Evolutionary conservation across 1,140 invertebrate species (phyloP).

Genomic region (Eumaeus atala): DNA sequence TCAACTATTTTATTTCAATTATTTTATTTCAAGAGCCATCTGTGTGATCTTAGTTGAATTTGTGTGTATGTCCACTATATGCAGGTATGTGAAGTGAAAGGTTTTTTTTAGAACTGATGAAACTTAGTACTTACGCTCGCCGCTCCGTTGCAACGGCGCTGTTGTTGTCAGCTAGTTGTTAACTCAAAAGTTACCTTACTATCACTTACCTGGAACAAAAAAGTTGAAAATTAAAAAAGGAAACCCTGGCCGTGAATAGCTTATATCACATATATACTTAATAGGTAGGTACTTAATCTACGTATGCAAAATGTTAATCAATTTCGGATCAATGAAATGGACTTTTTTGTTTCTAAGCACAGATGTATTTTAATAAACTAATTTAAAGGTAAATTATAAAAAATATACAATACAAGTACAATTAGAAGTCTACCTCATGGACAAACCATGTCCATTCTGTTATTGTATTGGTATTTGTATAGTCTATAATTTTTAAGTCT

Average conservation of each 20-base stretch:
- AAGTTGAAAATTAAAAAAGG: not conserved
- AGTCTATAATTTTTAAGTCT: no score
- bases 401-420: not conserved
- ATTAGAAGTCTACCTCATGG: not conserved
- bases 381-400: not conserved
- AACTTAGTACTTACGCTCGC: conserved; percentile 9
- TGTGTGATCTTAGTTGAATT: conserved; percentile 10
- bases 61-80: not conserved
- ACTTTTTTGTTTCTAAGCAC: no score
- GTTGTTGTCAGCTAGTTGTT: not conserved
- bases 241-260: no score
- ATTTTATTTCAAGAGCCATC: conserved; percentile 12
- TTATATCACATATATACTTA: no score
- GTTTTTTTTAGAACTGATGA: not conserved
- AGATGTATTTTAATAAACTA: no score
- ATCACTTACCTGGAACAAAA: conserved; percentile 19
- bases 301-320: no score
- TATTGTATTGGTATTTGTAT: no score
- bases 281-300: no score
- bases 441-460: no score
- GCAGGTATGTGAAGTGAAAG: not conserved
- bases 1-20: no score
- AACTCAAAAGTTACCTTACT: not conserved
- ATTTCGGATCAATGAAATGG: no score
- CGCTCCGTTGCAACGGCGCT: conserved; percentile 6